These are phyloP conservation scores for Huso huso DNA, from an alignment of 2,797 vertebrate genomes.

Conservation along the genomic window DNA sequence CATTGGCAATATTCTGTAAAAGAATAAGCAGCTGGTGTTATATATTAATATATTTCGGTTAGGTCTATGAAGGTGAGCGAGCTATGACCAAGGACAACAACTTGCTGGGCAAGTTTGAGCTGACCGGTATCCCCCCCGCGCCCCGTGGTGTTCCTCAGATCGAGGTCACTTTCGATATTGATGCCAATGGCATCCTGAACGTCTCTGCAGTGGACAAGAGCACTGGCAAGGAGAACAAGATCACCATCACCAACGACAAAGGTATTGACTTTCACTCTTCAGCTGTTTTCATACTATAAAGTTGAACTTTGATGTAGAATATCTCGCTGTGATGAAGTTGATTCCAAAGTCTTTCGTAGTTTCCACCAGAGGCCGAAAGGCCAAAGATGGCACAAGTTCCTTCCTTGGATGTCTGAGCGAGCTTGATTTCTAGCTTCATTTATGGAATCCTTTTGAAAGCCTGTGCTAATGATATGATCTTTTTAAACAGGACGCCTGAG, in stretches of 20 bases:
- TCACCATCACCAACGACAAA: conserved; percentile 84
- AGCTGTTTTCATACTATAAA: not conserved
- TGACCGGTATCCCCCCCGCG: conserved; percentile 68
- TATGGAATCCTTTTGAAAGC: not conserved
- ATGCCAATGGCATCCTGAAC: conserved; percentile 78
- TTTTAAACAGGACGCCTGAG: conserved; percentile 70
- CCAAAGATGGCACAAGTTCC: conserved; percentile 44
- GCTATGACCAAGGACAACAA: conserved; percentile 83
- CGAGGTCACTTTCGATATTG: conserved; percentile 78
- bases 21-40: too few relatives aligned
- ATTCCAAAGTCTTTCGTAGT: conserved; percentile 42
- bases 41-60: conserved; percentile 14
- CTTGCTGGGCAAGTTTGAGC: conserved; percentile 72
- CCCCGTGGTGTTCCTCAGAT: conserved; percentile 76
- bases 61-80: conserved; percentile 75
- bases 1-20: too few relatives aligned
- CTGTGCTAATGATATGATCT: not conserved
- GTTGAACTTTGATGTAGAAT: not conserved
- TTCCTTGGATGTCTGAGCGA: not conserved
- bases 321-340: conserved; percentile 33
- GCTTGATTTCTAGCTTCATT: too few relatives aligned
- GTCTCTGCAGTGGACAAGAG: conserved; percentile 76
- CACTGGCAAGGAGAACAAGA: conserved; percentile 80
- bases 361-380: conserved; percentile 46
- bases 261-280: conserved; percentile 36